These are phyloP conservation scores for Argyrosomus japonicus DNA, from an alignment of 2,113 vertebrate species.

Conservation along the genomic window DNA sequence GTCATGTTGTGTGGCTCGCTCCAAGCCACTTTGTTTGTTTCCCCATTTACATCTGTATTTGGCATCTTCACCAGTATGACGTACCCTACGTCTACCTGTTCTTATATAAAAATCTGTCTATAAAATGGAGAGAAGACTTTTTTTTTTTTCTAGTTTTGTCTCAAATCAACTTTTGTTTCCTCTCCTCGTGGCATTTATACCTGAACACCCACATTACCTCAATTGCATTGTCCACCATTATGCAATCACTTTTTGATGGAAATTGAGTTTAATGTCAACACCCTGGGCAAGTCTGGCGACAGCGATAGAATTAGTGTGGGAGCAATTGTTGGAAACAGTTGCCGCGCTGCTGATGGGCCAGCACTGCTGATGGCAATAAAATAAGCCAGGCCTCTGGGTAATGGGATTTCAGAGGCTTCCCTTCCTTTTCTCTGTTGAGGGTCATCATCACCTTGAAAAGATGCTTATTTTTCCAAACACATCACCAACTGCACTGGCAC, in stretches of 20 bases:
- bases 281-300: constrained; percentile 52
- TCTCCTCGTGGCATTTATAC: constrained; percentile 20
- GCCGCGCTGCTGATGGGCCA: constrained; percentile 59
- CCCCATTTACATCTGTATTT: too few species aligned
- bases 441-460: constrained; percentile 79
- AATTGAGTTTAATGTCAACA: constrained; percentile 67
- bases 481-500: constrained; percentile 58
- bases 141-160: neutral
- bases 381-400: constrained; percentile 61
- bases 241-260: constrained; percentile 59
- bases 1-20: too few species aligned
- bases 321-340: constrained; percentile 65
- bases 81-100: too few species aligned
- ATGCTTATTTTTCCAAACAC: constrained; percentile 72
- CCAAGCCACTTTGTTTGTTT: too few species aligned
- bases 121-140: neutral
- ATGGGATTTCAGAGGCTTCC: constrained; percentile 72
- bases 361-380: constrained; percentile 65
- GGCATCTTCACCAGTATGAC: too few species aligned
- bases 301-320: constrained; percentile 63
- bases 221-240: constrained; percentile 46
- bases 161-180: constrained; percentile 22
- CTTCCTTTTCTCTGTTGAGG: constrained; percentile 52
- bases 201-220: constrained; percentile 32
- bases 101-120: too few species aligned